Evolutionary conservation across 2,888 invertebrate species (phyloP).

Genomic region (Diadegma fenestrale): DNA sequence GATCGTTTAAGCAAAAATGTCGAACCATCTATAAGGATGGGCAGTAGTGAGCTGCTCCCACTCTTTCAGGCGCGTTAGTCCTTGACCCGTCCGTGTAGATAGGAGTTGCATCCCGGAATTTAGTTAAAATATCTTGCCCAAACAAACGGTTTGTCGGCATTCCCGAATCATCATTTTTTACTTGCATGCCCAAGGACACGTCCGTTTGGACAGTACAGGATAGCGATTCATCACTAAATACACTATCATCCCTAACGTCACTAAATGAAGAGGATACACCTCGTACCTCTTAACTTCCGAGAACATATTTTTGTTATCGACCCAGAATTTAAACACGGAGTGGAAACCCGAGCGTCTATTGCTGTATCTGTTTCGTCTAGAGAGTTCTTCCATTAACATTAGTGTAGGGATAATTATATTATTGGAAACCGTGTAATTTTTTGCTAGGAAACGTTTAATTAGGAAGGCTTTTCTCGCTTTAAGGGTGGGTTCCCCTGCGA

Average conservation of each 20-base stretch:
- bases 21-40: not conserved
- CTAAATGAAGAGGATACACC: not conserved
- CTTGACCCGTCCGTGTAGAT: conserved; percentile 28
- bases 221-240: not conserved
- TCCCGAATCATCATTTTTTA: not conserved
- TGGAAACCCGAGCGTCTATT: not conserved
- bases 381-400: not conserved
- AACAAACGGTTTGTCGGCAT: not conserved
- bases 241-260: no score
- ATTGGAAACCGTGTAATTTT: not conserved
- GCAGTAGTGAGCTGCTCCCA: conserved; percentile 32
- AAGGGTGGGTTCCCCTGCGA: conserved; percentile 43
- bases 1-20: conserved; percentile 6
- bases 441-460: not conserved
- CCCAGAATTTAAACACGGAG: not conserved
- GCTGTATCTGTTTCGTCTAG: not conserved
- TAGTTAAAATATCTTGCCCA: not conserved
- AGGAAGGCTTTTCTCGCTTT: not conserved
- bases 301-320: not conserved
- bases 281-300: not conserved
- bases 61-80: conserved; percentile 4
- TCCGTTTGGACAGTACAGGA: not conserved
- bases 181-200: not conserved
- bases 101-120: not conserved
- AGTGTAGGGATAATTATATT: conserved; percentile 31